phyloP scores from a whole-genome alignment of 2,888 invertebrate species.

The Leptinotarsa rubiginosa region DNA sequence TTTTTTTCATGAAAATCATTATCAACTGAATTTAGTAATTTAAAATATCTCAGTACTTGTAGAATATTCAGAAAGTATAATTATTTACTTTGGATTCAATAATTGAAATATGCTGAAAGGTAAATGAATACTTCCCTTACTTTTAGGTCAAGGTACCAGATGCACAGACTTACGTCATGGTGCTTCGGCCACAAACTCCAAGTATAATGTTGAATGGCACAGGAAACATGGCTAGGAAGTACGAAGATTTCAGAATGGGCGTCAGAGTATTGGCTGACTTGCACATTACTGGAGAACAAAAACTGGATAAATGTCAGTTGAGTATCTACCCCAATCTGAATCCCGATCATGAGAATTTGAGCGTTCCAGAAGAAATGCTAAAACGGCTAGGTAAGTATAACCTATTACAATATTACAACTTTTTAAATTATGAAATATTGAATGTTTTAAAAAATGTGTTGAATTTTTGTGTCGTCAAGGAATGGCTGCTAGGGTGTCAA shows the following conservation, averaged over 20 bases:
- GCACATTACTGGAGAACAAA: constrained; percentile 75
- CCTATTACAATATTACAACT: constrained; percentile 21
- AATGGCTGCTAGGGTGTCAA: constrained; percentile 82
- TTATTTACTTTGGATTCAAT: no score
- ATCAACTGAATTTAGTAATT: no score
- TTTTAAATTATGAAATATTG: not conserved
- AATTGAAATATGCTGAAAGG: no score
- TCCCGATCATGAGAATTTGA: constrained; percentile 93
- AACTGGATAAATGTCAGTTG: constrained; percentile 92
- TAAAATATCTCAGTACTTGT: no score
- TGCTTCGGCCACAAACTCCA: constrained; percentile 86
- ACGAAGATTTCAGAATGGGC: constrained; percentile 87
- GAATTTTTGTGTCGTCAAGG: constrained; percentile 48
- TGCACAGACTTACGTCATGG: constrained; percentile 88
- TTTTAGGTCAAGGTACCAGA: constrained; percentile 70
- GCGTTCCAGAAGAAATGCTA: constrained; percentile 80
- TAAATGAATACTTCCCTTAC: no score
- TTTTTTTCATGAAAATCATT: no score
- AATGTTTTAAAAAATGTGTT: no score
- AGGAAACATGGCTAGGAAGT: constrained; percentile 84
- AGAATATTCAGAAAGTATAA: no score
- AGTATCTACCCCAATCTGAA: constrained; percentile 95
- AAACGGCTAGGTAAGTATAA: constrained; percentile 72
- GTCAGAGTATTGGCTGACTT: constrained; percentile 91
- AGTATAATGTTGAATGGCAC: constrained; percentile 86